These are phyloP conservation scores for Bos javanicus DNA, from an alignment of 2,113 vertebrate genomes.

Conservation along the genomic window DNA sequence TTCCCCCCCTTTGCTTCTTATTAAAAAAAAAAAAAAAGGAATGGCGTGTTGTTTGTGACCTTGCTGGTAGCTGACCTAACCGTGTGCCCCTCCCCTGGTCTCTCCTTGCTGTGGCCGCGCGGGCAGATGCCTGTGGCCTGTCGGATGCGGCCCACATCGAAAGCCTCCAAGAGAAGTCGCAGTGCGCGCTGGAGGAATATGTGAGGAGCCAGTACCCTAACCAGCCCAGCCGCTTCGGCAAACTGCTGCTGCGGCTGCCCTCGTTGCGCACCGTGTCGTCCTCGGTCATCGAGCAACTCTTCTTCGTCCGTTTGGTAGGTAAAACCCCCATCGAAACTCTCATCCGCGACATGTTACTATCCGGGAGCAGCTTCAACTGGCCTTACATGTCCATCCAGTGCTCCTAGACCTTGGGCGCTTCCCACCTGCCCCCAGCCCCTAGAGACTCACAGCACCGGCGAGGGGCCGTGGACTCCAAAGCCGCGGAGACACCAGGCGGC, in stretches of 20 bases:
- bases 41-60: neutral
- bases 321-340: conserved; percentile 99
- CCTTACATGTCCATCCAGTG: conserved; percentile 99
- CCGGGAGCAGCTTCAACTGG: conserved; percentile 99
- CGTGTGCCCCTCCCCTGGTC: conserved; percentile 24
- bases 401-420: conserved; percentile 88
- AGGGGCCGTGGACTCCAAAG: conserved; percentile 57
- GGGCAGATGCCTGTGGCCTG: conserved; percentile 96
- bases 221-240: conserved; percentile 98
- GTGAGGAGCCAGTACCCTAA: conserved; percentile 98
- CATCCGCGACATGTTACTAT: conserved; percentile 99
- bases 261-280: conserved; percentile 97
- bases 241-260: conserved; percentile 96
- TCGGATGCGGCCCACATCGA: conserved; percentile 98
- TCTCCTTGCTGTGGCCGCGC: conserved; percentile 32
- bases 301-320: conserved; percentile 99
- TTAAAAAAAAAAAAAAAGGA: neutral
- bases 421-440: conserved; percentile 56
- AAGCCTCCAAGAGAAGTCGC: conserved; percentile 98
- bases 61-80: conserved; percentile 46
- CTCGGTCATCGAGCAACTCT: conserved; percentile 98
- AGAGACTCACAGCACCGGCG: conserved; percentile 75
- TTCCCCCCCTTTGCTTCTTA: neutral
- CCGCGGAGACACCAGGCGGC: conserved; percentile 75
- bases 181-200: conserved; percentile 97